These are phyloP conservation scores for Heterohyrax brucei DNA, from an alignment of 2,797 vertebrate species.

Conservation along the genomic window DNA sequence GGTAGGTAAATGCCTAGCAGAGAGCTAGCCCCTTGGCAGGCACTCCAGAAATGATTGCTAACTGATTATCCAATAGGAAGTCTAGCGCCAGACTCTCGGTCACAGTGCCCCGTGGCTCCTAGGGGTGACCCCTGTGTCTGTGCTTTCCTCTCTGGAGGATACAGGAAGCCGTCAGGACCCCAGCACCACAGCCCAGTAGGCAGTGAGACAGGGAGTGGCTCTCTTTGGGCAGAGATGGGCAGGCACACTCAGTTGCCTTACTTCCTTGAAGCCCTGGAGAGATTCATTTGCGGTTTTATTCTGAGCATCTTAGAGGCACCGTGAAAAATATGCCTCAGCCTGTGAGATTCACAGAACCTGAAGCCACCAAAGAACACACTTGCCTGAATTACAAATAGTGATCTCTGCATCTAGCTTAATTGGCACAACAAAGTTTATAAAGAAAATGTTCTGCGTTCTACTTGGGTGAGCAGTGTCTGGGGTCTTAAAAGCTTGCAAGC, in stretches of 20 bases:
- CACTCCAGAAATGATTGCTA: neutral
- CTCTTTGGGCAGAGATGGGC: accelerated
- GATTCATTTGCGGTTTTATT: slow-evolving; percentile 42
- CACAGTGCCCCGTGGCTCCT: neutral
- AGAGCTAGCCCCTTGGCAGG: neutral
- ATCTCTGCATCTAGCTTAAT: neutral
- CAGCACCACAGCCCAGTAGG: accelerated
- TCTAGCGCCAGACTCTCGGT: neutral
- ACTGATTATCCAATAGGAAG: neutral
- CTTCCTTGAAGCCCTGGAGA: neutral
- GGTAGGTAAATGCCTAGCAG: neutral
- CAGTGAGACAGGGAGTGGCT: neutral
- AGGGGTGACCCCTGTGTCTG: neutral
- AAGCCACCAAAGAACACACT: neutral
- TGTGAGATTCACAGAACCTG: neutral
- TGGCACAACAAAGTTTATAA: too few relatives aligned
- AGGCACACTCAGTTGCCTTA: neutral
- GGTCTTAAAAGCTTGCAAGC: too few relatives aligned
- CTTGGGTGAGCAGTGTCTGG: too few relatives aligned
- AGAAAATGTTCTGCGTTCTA: too few relatives aligned
- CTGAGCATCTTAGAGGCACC: slow-evolving; percentile 4
- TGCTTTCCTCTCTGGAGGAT: neutral
- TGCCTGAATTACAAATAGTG: neutral
- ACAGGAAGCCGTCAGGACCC: neutral
- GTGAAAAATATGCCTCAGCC: neutral